phyloP scores from a whole-genome alignment of 2,888 invertebrate species.

The Parthenolecanium corni region DNA sequence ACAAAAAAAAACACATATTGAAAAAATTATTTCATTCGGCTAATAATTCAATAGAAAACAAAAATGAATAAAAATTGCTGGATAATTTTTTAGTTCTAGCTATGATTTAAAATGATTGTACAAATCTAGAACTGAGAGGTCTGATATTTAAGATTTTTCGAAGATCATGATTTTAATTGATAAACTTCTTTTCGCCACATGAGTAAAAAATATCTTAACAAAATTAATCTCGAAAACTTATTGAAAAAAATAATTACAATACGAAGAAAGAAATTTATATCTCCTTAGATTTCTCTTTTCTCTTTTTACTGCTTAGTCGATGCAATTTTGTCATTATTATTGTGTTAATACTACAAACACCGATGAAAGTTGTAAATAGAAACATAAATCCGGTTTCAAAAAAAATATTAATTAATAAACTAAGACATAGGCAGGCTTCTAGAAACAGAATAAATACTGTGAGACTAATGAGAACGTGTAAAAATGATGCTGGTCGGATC shows the following conservation, averaged over 20 bases:
- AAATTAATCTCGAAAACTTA: neutral
- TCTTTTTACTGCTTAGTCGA: neutral
- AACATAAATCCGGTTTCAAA: constrained; percentile 12
- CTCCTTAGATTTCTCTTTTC: constrained; percentile 10
- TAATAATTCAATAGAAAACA: no score
- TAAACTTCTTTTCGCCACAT: no score
- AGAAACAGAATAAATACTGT: neutral
- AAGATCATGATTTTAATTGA: no score
- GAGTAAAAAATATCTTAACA: no score
- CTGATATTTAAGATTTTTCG: no score
- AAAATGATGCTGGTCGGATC: neutral
- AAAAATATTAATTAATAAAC: neutral
- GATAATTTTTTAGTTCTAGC: no score
- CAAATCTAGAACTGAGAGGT: no score
- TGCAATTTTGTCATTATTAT: neutral
- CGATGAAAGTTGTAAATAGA: neutral
- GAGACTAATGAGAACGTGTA: constrained; percentile 1
- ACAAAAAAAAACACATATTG: no score
- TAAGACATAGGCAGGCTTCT: constrained; percentile 6
- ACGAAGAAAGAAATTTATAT: neutral
- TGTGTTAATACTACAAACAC: neutral
- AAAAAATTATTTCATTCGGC: no score
- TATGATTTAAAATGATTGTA: no score
- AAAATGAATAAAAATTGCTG: no score
- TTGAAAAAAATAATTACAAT: neutral